phyloP scores from a whole-genome alignment of 2,797 vertebrate species.

The Ambastaia sidthimunki region DNA sequence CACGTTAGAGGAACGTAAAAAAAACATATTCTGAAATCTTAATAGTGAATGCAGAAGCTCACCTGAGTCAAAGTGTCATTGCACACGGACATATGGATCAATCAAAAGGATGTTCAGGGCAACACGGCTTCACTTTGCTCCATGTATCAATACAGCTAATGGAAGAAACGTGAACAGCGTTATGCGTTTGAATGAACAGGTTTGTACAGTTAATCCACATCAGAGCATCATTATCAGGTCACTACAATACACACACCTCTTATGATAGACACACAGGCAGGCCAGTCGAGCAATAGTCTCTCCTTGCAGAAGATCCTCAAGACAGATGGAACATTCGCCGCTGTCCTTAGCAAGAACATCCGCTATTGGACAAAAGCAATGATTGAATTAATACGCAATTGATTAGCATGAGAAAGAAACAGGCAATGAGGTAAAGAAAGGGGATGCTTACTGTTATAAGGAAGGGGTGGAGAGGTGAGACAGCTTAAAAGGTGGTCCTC shows the following conservation, averaged over 20 bases:
- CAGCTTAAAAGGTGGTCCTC: constrained; percentile 84
- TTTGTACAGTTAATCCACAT: neutral
- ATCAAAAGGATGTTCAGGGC: constrained; percentile 84
- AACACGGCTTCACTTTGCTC: constrained; percentile 84
- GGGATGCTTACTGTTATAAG: constrained; percentile 78
- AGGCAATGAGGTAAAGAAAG: constrained; percentile 3
- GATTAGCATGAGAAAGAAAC: neutral
- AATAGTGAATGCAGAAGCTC: neutral
- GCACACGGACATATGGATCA: constrained; percentile 67
- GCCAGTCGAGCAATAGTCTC: constrained; percentile 83
- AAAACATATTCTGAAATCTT: neutral
- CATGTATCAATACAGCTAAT: constrained; percentile 82
- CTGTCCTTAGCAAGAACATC: constrained; percentile 82
- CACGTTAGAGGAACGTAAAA: neutral
- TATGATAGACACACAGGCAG: constrained; percentile 84
- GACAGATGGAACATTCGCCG: constrained; percentile 82
- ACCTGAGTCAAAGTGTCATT: constrained; percentile 59
- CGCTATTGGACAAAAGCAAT: constrained; percentile 64
- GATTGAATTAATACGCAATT: neutral
- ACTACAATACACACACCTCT: constrained; percentile 69
- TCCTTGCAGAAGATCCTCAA: constrained; percentile 81
- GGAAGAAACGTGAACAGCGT: neutral
- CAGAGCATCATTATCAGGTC: neutral
- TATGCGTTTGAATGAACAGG: neutral
- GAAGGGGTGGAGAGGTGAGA: constrained; percentile 80